Base-by-base conservation (phyloP, 2,888 invertebrate genomes). In the Cephus sareptanus region DNA sequence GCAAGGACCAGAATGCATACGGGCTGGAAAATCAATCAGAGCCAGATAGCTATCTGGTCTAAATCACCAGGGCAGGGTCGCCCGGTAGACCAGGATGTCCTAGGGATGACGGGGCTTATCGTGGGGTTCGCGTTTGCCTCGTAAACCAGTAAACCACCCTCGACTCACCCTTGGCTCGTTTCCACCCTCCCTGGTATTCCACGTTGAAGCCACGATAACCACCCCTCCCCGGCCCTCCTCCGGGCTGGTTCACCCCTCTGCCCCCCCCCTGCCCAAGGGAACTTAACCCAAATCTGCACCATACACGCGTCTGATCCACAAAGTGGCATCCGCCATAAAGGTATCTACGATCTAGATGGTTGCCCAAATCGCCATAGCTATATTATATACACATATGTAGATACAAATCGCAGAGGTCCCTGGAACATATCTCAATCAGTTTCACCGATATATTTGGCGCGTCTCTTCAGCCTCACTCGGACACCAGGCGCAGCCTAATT, bases 1-100 rank as follows among this genome's bases (percentile, higher is more conserved):
- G 40, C 15, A 56, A 56, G 40, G 6, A 56, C 40, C 23, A 56
- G 23, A 56, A 71, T 71, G 78, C 78, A 81, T 82, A 83, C 82
- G 83, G 85, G 83, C 81, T 81, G 79, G 83, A 84, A 84, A 87
- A 87, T 87, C 87, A 87, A 87, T 87, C 87, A 83, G 76, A 81
- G 77, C 79, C 78, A 83, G 85, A 86, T 87, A 84, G 81, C 81
- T 83, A 87, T 87, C 86, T 82, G 83, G 83, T 81, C 81, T 82
- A 84, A 87, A 88, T 87, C 85, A 83, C 83, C 83, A 79, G 82
- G 85, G 83, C 83, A 83, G 85, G 81, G 81, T 77, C 80, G 81
- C 79, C 81, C 83, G 81, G 82, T 84, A 40, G 69, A 68, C 74
- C 75, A 70, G 75, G 70, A 23, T 71, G 69, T 40, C 69, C 40